Evolutionary conservation across 2,888 invertebrate species (phyloP), one percentile per base, ranked within the genome.

Genomic region (Hoplodrina blanda): DNA sequence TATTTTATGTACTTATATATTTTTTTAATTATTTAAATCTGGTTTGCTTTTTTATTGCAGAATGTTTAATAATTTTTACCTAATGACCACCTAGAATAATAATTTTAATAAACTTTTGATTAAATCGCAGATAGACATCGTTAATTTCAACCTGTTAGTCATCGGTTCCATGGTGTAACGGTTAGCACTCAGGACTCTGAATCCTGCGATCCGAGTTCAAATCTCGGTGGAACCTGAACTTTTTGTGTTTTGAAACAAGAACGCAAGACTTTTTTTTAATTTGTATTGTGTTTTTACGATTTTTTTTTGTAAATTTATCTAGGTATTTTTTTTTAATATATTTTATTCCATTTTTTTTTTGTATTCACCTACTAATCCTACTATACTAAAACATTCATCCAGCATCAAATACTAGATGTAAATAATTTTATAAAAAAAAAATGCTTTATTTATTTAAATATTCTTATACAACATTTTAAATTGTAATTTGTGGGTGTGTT

Each of bases 131-230:
- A 69, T 71, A 77, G 0, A n/a, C 17, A 63, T 73, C 19, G 10
- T 15, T 5, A 85, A 88, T 87, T 91, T 91, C 77, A 73, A 0
- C 1, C 0, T 0, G 0, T 0, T 0, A 0, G 0, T 6, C 78
- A 89, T 62, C 89, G 94, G 94, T 94, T 94, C 94, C 94, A 95
- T 95, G 94, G 95, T 95, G 97, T 97, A 97, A 97, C 96, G 97
- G 97, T 97, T 97, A 97, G 97, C 97, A 97, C 97, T 97, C 97
- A 97, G 97, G 97, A 97, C 97, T 97, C 96, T 97, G 97, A 97
- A 97, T 97, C 97, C 97, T 97, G 97, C 97, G 97, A 97, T 97
- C 97, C 97, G 97, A 97, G 97, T 97, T 97, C 97, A 97, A 97
- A 97, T 97, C 97, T 97, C 97, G 97, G 97, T 97, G 97, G 97